Percentiles rank a stretch among this genome's conserved stretches.
Conservation (phyloP, 1,140 invertebrate species). For the Harlomillsia oculata region DNA sequence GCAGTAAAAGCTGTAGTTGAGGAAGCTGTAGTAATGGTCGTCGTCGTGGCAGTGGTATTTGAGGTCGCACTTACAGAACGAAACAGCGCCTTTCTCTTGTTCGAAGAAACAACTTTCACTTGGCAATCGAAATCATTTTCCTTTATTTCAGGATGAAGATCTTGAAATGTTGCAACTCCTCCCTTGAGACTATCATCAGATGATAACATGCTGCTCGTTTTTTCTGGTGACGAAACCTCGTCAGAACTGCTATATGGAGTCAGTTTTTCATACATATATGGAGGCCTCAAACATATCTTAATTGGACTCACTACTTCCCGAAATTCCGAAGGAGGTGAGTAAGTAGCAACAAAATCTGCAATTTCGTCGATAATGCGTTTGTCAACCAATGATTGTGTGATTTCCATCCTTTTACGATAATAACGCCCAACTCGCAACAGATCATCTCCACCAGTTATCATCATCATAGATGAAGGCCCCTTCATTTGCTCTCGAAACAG, state of each 20-base stretch:
- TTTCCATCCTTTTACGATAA: slow-evolving; percentile 49
- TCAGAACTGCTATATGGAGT: too few relatives aligned
- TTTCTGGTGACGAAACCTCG: too few relatives aligned
- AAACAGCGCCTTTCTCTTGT: slow-evolving; percentile 20
- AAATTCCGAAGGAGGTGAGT: neutral
- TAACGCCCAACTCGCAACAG: neutral
- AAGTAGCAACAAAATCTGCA: slow-evolving; percentile 13
- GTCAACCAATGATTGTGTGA: slow-evolving; percentile 75
- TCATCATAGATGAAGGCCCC: too few relatives aligned
- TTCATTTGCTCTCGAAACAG: too few relatives aligned
- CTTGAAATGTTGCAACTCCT: too few relatives aligned
- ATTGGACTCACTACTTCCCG: neutral
- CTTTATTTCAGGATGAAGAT: neutral
- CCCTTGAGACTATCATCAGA: too few relatives aligned
- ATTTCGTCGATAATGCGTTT: slow-evolving; percentile 53
- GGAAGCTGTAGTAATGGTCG: neutral
- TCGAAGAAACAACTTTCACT: slow-evolving; percentile 5
- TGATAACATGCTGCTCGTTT: too few relatives aligned
- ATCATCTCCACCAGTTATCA: too few relatives aligned
- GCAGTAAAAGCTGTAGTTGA: too few relatives aligned
- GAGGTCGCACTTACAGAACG: neutral
- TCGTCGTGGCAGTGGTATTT: neutral
- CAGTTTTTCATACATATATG: neutral
- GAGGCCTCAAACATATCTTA: neutral
- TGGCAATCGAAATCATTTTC: slow-evolving; percentile 10